Conservation (phyloP, 1,140 invertebrate genomes). For the Homalodisca vitripennis region DNA sequence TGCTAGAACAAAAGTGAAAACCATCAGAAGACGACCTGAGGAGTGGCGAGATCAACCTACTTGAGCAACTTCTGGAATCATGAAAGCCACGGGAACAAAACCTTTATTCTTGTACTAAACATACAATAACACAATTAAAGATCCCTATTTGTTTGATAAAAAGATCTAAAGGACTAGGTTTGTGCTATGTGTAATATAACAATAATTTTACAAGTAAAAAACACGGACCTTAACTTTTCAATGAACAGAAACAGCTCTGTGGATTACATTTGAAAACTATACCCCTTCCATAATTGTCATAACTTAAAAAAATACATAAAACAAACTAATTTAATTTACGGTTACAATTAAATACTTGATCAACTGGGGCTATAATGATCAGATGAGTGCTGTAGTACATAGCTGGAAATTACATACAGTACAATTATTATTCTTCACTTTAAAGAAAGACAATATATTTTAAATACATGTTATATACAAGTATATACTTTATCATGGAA, state of each 20-base stretch:
- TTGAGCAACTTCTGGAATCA: conserved; percentile 17
- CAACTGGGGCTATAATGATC: no score
- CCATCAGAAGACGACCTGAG: conserved; percentile 6
- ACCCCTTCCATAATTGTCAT: background rate
- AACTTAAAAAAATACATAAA: background rate
- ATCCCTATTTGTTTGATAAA: background rate
- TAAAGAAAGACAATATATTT: no score
- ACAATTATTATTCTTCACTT: no score
- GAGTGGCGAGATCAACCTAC: conserved; percentile 10
- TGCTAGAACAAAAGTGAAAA: background rate
- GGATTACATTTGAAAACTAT: background rate
- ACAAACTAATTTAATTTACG: background rate
- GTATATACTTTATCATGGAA: no score
- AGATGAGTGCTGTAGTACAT: no score
- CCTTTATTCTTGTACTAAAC: background rate
- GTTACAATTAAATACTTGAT: no score
- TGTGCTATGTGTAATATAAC: background rate
- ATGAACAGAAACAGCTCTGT: background rate
- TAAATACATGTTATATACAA: no score
- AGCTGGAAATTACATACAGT: no score
- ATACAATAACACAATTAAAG: background rate
- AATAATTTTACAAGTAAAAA: background rate
- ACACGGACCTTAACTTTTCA: background rate
- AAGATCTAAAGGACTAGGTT: conserved; percentile 9
- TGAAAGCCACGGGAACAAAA: background rate